Base-by-base conservation (phyloP, 1,140 invertebrate genomes). In the Atta cephalotes region DNA sequence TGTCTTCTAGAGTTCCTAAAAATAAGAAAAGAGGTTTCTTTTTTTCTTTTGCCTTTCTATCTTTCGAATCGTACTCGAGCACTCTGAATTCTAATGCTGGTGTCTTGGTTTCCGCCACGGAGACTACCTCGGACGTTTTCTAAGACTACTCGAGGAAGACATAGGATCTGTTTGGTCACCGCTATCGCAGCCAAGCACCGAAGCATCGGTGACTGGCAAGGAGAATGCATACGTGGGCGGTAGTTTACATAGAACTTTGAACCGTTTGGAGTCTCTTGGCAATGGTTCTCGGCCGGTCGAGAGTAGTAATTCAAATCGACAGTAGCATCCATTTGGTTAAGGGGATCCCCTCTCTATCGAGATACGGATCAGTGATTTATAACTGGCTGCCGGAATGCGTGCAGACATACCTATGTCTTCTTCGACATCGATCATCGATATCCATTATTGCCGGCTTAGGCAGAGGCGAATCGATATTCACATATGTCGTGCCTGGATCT, bases 261-360 rank as follows among this genome's bases (percentile, higher is more conserved):
- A 91, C 90, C 79, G 90, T 89, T 91, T 89, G 65, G 81, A 87
- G 88, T 49, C 78, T 88, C 90, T 81, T 90, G 74, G 88, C 89
- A 74, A 89, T 88, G 88, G 68, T 70, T 86, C 79, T 78, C 85
- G 77, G 51, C 58, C 76, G 70, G 63, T 71, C 84, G 88, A 90
- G 87, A 85, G 92, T 92, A 81, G 89, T 92, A 92, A 91, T 92
- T 92, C 92, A 92, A 92, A 92, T 92, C 92, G 91, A 92, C 92
- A 92, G 92, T 92, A 92, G 91, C 92, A 92, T 92, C 89, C 84
- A 86, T 92, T 92, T 87, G 89, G 91, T 89, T 90, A 88, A 92
- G 76, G 87, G 81, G 87, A 63, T 21, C 86, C 82, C 85, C 70
- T 71, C 51, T 71, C 66, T 68, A 81, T 76, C 87, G 82, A 89